Percentiles rank a stretch among this genome's conserved stretches.
Evolutionary conservation across 2,797 vertebrate genomes (phyloP).

Genomic region (Mycteria americana): DNA sequence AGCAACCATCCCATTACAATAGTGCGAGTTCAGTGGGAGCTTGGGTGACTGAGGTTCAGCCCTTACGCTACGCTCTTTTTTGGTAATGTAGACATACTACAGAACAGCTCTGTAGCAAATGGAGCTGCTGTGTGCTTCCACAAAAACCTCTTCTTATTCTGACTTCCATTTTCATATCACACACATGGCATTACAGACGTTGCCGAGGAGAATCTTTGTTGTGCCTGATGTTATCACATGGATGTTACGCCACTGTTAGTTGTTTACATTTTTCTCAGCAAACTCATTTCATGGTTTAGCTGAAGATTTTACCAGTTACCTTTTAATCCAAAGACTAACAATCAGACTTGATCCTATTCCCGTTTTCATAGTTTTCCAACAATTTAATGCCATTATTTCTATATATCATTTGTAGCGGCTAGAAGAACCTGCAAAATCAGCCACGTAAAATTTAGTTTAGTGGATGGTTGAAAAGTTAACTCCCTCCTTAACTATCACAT

Average conservation of each 20-base stretch:
- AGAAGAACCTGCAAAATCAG: background rate
- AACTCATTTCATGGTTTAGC: background rate
- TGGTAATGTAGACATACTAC: rapidly evolving
- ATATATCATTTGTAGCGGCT: rapidly evolving
- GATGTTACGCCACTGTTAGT: background rate
- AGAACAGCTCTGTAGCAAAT: background rate
- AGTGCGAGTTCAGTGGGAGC: rapidly evolving
- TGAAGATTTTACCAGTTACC: background rate
- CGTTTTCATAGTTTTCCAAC: background rate
- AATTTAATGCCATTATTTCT: background rate
- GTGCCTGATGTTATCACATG: background rate
- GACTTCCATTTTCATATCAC: background rate
- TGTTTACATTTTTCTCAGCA: background rate
- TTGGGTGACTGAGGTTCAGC: background rate
- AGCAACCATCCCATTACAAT: rapidly evolving
- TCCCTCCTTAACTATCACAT: background rate
- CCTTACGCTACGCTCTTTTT: rapidly evolving
- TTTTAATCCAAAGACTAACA: background rate
- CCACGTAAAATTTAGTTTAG: background rate
- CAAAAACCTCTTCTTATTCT: background rate
- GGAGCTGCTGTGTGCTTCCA: background rate
- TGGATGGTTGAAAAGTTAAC: background rate
- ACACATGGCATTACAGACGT: rapidly evolving
- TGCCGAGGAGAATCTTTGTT: background rate
- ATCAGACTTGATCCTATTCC: background rate